A percentile compares a stretch with the other conserved stretches of the same genome.
These are phyloP conservation scores for Leucozona laternaria DNA, from an alignment of 2,888 invertebrate species.

Conservation along the genomic window DNA sequence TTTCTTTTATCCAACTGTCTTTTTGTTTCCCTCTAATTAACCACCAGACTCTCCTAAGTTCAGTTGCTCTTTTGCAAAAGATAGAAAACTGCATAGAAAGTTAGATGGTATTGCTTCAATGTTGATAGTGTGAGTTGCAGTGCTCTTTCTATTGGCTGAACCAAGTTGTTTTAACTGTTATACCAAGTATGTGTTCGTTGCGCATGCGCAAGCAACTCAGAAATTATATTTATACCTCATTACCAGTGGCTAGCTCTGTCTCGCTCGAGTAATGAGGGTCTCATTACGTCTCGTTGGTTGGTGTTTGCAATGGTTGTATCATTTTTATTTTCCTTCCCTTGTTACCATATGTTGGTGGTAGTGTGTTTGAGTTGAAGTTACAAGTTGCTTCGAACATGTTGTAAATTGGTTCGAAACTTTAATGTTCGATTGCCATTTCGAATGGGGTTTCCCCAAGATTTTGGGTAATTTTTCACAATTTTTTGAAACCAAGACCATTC, in stretches of 20 bases:
- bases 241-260: slow-evolving; percentile 71
- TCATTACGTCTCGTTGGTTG: slow-evolving; percentile 74
- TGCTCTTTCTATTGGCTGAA: slow-evolving; percentile 68
- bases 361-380: slow-evolving; percentile 17
- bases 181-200: slow-evolving; percentile 47
- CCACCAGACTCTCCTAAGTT: slow-evolving; percentile 50
- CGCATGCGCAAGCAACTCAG: slow-evolving; percentile 35
- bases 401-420: background rate
- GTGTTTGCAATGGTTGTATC: slow-evolving; percentile 28
- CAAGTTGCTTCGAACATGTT: slow-evolving; percentile 6
- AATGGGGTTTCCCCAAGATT: slow-evolving; percentile 24
- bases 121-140: slow-evolving; percentile 64
- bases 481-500: background rate
- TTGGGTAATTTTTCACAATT: background rate
- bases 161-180: slow-evolving; percentile 59
- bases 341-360: slow-evolving; percentile 4
- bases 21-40: slow-evolving; percentile 75
- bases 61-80: slow-evolving; percentile 55
- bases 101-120: slow-evolving; percentile 45
- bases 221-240: slow-evolving; percentile 70
- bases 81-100: slow-evolving; percentile 76
- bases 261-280: slow-evolving; percentile 74
- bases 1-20: slow-evolving; percentile 45
- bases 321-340: slow-evolving; percentile 64
- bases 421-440: background rate